Evolutionary conservation across 2,113 vertebrate genomes (phyloP).

Genomic region (Brachionichthys hirsutus): DNA sequence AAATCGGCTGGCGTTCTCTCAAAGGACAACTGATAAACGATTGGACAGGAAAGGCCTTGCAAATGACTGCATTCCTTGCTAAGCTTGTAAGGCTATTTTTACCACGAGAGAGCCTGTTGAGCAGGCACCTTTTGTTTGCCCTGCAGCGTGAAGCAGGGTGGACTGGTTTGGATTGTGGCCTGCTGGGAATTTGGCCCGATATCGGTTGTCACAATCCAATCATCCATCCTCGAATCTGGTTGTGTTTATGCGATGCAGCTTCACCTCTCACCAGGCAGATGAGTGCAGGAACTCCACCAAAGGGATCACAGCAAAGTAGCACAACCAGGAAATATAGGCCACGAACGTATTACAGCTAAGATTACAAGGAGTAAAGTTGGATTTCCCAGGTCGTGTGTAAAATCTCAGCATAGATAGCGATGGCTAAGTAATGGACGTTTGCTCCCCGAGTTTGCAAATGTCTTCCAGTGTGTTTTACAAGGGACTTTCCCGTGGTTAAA

Average conservation of each 20-base stretch:
- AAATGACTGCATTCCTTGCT: constrained; percentile 70
- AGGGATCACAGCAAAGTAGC: background rate
- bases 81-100: constrained; percentile 69
- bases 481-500: constrained; percentile 40
- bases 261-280: constrained; percentile 8
- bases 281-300: constrained; percentile 3
- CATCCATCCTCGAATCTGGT: constrained; percentile 27
- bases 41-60: constrained; percentile 71
- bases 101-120: constrained; percentile 34
- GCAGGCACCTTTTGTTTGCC: constrained; percentile 46
- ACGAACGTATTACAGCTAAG: constrained; percentile 13
- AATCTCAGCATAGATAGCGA: constrained; percentile 12
- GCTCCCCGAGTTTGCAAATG: constrained; percentile 33
- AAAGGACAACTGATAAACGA: constrained; percentile 64
- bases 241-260: constrained; percentile 21
- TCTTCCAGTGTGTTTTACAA: constrained; percentile 40
- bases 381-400: constrained; percentile 20
- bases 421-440: constrained; percentile 1
- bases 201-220: constrained; percentile 21
- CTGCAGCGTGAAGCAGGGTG: constrained; percentile 45
- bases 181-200: constrained; percentile 23
- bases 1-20: constrained; percentile 51
- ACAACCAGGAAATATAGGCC: constrained; percentile 10
- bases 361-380: constrained; percentile 26
- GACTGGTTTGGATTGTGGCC: constrained; percentile 43